Evolutionary conservation across 1,140 invertebrate genomes (phyloP), one percentile per base, ranked within the genome.

Genomic region (Zaprionus lachaisei): DNA sequence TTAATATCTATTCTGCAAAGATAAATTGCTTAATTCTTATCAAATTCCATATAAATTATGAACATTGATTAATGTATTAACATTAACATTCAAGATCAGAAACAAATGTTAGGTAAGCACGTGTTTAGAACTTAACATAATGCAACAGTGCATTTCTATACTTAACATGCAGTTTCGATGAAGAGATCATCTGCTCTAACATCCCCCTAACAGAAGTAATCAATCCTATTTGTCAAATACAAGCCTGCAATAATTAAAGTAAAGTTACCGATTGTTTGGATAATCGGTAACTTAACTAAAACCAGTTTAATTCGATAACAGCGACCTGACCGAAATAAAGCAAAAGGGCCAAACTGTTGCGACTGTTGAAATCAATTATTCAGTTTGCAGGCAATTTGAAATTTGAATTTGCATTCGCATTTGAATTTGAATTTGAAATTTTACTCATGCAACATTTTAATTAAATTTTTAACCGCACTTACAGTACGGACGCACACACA

Each of bases 401-500:
- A 84, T 76, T 76, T 54, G 61, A 76, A 76, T 76, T 74, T 79
- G 75, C 71, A 67, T 73, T 57, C 38, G n/a, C 47, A 51, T 51
- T 51, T 51, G 65, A 79, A 79, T 61, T 61, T 69, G 56, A 60
- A 57, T 51, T 79, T 80, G 69, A 76, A 83, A 81, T 84, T 84
- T 85, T 20, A 74, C 64, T 71, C 72, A 67, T 75, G 82, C 79
- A 85, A 86, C 82, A 84, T 85, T 85, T 85, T 85, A 85, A 85
- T 85, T 81, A 85, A 85, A 86, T 85, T 85, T 85, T 76, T 72
- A 70, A 69, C 79, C 82, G 28, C 77, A 83, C 69, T 73, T 68
- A 17, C n/a, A 58, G 31, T 58, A 60, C 44, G 28, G 14, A 60
- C 34, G 66, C 56, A 44, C 41, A 49, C 69, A 63, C 68, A 55